These are phyloP conservation scores for Copidosoma aretas DNA, from an alignment of 2,888 invertebrate genomes.

Conservation along the genomic window DNA sequence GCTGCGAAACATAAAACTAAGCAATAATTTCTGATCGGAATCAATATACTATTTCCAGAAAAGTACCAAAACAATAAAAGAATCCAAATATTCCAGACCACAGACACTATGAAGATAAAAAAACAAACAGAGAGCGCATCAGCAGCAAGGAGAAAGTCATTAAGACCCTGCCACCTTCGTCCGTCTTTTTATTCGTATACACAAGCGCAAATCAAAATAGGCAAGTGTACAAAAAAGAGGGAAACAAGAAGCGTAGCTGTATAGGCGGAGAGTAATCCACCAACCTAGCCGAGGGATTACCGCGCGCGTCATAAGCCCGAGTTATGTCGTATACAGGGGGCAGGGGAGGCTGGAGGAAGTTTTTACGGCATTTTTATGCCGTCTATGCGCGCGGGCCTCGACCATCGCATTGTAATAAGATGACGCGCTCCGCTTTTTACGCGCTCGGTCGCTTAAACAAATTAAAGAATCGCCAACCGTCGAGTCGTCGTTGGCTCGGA, in stretches of 20 bases:
- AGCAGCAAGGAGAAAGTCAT: background rate
- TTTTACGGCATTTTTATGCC: slow-evolving; percentile 61
- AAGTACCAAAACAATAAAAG: too few species aligned
- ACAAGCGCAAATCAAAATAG: slow-evolving; percentile 17
- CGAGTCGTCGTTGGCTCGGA: slow-evolving; percentile 19
- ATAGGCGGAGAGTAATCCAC: slow-evolving; percentile 28
- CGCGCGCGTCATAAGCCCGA: slow-evolving; percentile 48
- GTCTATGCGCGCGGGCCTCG: slow-evolving; percentile 47
- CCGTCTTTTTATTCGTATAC: too few species aligned
- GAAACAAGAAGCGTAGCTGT: slow-evolving; percentile 6
- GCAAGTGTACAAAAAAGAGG: slow-evolving; percentile 10
- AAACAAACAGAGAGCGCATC: slow-evolving; percentile 15
- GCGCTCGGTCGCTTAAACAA: slow-evolving; percentile 56
- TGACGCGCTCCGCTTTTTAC: slow-evolving; percentile 39
- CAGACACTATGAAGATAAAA: slow-evolving; percentile 4
- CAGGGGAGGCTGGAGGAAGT: slow-evolving; percentile 52
- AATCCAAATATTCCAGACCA: too few species aligned
- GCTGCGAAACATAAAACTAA: too few species aligned
- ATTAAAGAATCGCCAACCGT: slow-evolving; percentile 58
- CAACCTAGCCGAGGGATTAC: slow-evolving; percentile 36
- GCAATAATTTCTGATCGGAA: too few species aligned
- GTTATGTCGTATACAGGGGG: slow-evolving; percentile 45
- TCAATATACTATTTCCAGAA: too few species aligned
- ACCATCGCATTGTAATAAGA: slow-evolving; percentile 42
- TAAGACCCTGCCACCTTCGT: too few species aligned